phyloP scores from a whole-genome alignment of 2,888 invertebrate species.

The Macrophya annulata region DNA sequence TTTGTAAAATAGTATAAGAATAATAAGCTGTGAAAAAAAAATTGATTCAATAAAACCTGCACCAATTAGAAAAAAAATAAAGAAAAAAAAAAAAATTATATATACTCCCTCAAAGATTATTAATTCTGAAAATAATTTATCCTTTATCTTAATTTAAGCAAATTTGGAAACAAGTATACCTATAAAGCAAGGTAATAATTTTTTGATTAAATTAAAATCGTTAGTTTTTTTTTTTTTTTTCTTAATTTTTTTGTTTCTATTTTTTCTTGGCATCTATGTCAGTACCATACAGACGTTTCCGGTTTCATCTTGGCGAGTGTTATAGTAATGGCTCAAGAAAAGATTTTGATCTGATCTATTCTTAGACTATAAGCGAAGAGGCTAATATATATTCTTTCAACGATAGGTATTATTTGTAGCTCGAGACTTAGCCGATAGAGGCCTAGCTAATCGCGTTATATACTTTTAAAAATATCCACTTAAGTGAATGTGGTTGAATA shows the following conservation, averaged over 20 bases:
- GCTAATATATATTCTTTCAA: not conserved
- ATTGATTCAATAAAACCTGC: too few species aligned
- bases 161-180: too few species aligned
- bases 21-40: too few species aligned
- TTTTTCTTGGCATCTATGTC: slow-evolving; percentile 12
- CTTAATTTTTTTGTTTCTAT: not conserved
- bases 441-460: not conserved
- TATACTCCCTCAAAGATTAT: too few species aligned
- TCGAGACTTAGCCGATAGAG: slow-evolving; percentile 8
- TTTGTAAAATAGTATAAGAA: too few species aligned
- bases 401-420: not conserved
- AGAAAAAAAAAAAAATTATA: too few species aligned
- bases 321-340: not conserved
- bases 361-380: not conserved
- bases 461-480: not conserved
- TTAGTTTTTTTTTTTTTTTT: not conserved
- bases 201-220: not conserved
- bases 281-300: slow-evolving; percentile 17
- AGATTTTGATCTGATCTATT: slow-evolving; percentile 32
- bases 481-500: not conserved
- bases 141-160: too few species aligned
- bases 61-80: too few species aligned
- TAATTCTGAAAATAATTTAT: too few species aligned
- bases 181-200: too few species aligned
- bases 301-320: slow-evolving; percentile 45